Base-by-base conservation (phyloP, 2,113 vertebrate species). In the Melanerpes formicivorus region DNA sequence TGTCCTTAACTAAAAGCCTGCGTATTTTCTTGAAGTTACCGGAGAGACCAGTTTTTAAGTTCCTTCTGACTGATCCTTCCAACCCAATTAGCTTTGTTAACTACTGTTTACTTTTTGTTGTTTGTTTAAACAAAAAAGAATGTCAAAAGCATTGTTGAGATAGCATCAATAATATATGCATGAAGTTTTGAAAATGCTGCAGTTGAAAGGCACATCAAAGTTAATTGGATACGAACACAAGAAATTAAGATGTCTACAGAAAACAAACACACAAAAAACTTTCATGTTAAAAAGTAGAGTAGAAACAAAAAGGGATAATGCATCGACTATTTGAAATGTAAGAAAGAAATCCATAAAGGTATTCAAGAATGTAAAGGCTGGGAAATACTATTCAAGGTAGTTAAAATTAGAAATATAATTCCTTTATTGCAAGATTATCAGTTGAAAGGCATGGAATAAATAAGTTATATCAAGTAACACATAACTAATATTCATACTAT, bases 141-240 rank as follows among this genome's bases (percentile, higher is more conserved):
- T 84, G 80, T 95, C 69, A 91, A 87, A 95, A 76, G 3, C 30
- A 83, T 56, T 91, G 60, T 46, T 93, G 71, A 88, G 46, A 18
- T 30, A 58, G 4, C 12, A 94, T 94, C 92, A 96, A 94, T 95
- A 94, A 94, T 79, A 76, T n/a, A 95, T 60, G 17, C 30, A 46
- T 30, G 12, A 69, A 84, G 19, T 82, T 93, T 81, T 91, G 66
- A 81, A 88, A 95, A 94, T 21, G 7, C 10, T 91, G 63, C 58
- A 72, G 44, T 90, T 2, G 10, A 88, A 95, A 93, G 87, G 3
- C 15, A 80, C 0, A 0, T 91, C 73, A 73, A 59, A 93, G 9
- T 87, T 93, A 95, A 95, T 72, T 93, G 80, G 91, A 80, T 44
- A 83, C 40, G 95, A 80, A 76, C 63, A 88, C n/a, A 66, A 86